Evolutionary conservation across 2,113 vertebrate species (phyloP), one percentile per base, ranked within the genome.

Genomic region (Rana temporaria): DNA sequence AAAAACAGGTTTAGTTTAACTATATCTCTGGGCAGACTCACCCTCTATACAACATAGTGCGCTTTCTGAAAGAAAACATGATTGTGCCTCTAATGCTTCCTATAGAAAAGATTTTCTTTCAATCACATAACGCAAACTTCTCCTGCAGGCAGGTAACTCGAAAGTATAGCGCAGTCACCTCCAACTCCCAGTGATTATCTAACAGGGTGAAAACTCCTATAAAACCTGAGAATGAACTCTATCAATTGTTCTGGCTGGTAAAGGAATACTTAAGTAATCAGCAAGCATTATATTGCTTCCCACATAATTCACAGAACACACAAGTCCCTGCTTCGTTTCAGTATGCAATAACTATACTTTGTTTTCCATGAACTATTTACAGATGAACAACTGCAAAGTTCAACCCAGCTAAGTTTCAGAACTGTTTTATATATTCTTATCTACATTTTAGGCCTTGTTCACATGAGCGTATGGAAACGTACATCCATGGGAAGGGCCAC

Each of bases 251-350:
- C 38, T 3, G 19, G n/a, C 11, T 30, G 4, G 24, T n/a, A 20
- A 30, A 18, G 26, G 1, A 67, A 4, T 55, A 72, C 62, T 64
- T 52, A 52, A 34, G 24, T 72, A 81, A 81, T 72, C 68, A 81
- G 68, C 38, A n/a, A 14, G 30, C 18, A 64, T 81, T 81, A 32
- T 81, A n/a, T 7, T 70, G 22, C 57, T 48, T 63, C 68, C 24
- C n/a, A 70, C 67, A 69, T 20, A 17, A 32, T 52, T 52, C 38
- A 62, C 24, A 64, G 60, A n/a, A 77, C 42, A 77, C 22, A 26
- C 19, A 38, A 64, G 11, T 24, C 22, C 2, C 19, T 69, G 42
- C 52, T 42, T 12, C 20, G 48, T 76, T 55, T 80, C 56, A 42
- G 32, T 60, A 14, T 22, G 22, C 30, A 80, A 70, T 26, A 48